Evolutionary conservation across 1,140 invertebrate species (phyloP), one percentile per base, ranked within the genome.

Genomic region (Leguminivora glycinivorella): DNA sequence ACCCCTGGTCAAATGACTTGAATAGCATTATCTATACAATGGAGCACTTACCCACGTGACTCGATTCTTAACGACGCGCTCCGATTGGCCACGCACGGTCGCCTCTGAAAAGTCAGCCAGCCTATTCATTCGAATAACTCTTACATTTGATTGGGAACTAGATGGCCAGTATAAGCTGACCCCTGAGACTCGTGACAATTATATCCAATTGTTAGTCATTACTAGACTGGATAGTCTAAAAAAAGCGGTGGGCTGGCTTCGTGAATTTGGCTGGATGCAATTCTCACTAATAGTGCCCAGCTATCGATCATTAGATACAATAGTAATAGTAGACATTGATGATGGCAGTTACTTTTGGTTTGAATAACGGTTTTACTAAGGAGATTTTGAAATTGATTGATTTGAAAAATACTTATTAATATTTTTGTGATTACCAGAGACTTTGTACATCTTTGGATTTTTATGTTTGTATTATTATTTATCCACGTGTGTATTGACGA

Each of bases 61-160:
- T 52, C 19, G 47, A 63, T 17, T 29, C 58, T 26, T 68, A 74
- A 75, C 72, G 73, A 79, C 52, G 76, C 72, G 75, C 72, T 80
- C 74, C 74, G 75, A 82, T 83, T 80, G 75, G 73, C 70, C 66
- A 38, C 79, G 77, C 80, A 80, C 76, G 81, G 75, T 68, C 75
- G 75, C 75, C 69, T 73, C 70, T 69, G 67, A 76, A 80, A 72
- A 75, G 74, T 70, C 69, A 66, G 68, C 47, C 70, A 70, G 56
- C 66, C 67, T 43, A 52, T 52, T 10, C 43, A 52, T 52, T 52
- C 47, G n/a, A 17, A 19, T 0, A 47, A 2, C 43, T 5, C 6
- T 22, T 22, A 22, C 7, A 22, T 22, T 52, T 6, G 7, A 52
- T 0, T 7, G 17, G 9, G 14, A 10, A 1, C 47, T 52, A 6